A percentile compares a stretch with the other conserved stretches of the same genome.
These are phyloP conservation scores for Hycleus phaleratus DNA, from an alignment of 1,140 invertebrate genomes.

Conservation along the genomic window DNA sequence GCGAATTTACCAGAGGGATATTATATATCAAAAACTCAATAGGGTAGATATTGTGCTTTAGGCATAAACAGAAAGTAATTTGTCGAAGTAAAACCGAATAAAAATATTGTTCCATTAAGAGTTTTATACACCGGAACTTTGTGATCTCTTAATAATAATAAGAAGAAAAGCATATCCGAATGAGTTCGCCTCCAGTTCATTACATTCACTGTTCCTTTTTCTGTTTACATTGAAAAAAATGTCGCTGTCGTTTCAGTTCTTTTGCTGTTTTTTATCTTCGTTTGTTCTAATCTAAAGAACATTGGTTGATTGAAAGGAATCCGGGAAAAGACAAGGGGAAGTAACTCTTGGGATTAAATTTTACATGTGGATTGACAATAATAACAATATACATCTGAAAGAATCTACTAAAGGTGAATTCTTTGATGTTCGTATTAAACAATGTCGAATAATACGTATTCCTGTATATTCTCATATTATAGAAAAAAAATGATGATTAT, in stretches of 20 bases:
- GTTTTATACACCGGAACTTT: constrained; percentile 5
- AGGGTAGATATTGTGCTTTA: no score
- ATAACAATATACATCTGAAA: constrained; percentile 38
- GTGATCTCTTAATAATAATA: constrained; percentile 12
- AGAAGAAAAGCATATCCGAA: constrained; percentile 8
- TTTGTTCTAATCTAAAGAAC: constrained; percentile 39
- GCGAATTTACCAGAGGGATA: no score
- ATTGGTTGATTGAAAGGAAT: constrained; percentile 37
- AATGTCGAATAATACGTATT: neutral
- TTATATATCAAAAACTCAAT: no score
- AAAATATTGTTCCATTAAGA: constrained; percentile 5
- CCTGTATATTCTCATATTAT: neutral
- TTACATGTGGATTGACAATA: constrained; percentile 40
- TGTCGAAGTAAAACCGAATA: constrained; percentile 2
- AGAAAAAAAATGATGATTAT: constrained; percentile 18
- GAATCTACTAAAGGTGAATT: constrained; percentile 28
- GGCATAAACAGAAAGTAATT: constrained; percentile 1
- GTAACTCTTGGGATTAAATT: constrained; percentile 38
- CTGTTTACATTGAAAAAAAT: constrained; percentile 27
- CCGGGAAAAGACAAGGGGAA: constrained; percentile 12
- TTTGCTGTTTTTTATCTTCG: constrained; percentile 16
- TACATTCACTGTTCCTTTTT: constrained; percentile 26
- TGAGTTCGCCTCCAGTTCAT: constrained; percentile 14
- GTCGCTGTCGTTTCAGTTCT: neutral
- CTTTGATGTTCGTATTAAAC: constrained; percentile 37